Percentiles rank a stretch among this genome's conserved stretches.
These are phyloP conservation scores for Eristalis tenax DNA, from an alignment of 2,888 invertebrate genomes.

Conservation along the genomic window DNA sequence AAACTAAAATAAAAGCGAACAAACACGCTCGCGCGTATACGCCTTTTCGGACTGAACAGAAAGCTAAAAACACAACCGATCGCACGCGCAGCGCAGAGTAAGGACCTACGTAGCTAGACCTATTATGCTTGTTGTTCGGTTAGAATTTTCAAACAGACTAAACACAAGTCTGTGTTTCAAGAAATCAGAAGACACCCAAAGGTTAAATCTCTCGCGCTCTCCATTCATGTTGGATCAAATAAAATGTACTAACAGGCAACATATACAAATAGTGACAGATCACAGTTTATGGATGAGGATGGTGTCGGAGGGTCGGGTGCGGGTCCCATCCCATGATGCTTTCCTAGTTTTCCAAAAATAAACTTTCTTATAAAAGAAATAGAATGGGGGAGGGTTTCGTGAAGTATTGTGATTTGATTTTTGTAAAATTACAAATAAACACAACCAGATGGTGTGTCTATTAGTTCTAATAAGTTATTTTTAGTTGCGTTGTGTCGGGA, in stretches of 20 bases:
- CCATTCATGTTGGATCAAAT: conserved; percentile 62
- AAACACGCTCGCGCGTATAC: conserved; percentile 3
- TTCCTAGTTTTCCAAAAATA: conserved; percentile 66
- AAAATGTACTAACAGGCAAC: conserved; percentile 1
- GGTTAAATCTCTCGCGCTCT: conserved; percentile 51
- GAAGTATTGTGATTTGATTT: conserved; percentile 60
- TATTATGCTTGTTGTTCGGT: not conserved
- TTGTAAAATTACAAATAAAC: conserved; percentile 42
- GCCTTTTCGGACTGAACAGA: not conserved
- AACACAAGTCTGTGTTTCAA: conserved; percentile 40
- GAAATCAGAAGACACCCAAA: conserved; percentile 40
- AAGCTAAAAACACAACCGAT: not conserved
- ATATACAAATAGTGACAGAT: conserved; percentile 42
- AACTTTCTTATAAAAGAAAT: conserved; percentile 29
- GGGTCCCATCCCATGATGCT: conserved; percentile 7
- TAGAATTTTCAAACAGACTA: conserved; percentile 48
- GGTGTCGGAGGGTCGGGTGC: not conserved
- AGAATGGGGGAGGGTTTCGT: conserved; percentile 51
- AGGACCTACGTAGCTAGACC: not conserved
- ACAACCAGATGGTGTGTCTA: conserved; percentile 61
- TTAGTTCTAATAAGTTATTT: conserved; percentile 47
- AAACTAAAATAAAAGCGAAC: conserved; percentile 22
- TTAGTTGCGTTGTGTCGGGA: conserved; percentile 14
- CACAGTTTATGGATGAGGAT: conserved; percentile 38
- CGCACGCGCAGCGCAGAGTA: not conserved